These are phyloP conservation scores for Dasypolia templi DNA, from an alignment of 2,888 invertebrate species.

Conservation along the genomic window DNA sequence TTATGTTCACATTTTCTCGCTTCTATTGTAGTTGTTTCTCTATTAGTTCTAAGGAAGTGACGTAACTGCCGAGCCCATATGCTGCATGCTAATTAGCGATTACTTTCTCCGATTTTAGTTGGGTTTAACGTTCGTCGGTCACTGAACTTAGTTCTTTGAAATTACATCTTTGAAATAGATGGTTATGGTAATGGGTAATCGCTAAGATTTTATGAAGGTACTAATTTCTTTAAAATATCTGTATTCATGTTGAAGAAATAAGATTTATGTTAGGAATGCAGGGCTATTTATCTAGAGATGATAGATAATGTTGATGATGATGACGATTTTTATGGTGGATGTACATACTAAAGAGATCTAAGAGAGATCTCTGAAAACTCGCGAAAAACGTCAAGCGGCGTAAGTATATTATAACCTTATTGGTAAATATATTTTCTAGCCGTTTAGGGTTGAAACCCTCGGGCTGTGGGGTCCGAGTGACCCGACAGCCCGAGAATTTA, in stretches of 20 bases:
- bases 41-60: conserved; percentile 70
- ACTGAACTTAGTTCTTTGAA: conserved; percentile 60
- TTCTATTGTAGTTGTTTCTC: conserved; percentile 41
- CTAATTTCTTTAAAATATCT: not conserved
- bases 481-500: too few relatives aligned
- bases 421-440: too few relatives aligned
- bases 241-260: not conserved
- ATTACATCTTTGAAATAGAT: conserved; percentile 24
- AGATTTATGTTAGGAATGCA: not conserved
- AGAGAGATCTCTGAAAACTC: too few relatives aligned
- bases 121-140: conserved; percentile 55
- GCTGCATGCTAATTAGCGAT: conserved; percentile 78
- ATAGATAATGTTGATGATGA: not conserved
- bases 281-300: not conserved
- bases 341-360: not conserved
- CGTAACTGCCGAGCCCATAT: conserved; percentile 72
- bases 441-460: too few relatives aligned
- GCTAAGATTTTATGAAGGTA: not conserved
- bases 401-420: too few relatives aligned
- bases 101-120: conserved; percentile 77
- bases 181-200: not conserved
- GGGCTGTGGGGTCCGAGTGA: too few relatives aligned
- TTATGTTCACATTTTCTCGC: conserved; percentile 18
- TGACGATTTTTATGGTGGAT: not conserved
- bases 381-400: too few relatives aligned